phyloP scores from a whole-genome alignment of 2,888 invertebrate genomes.

The Machimus atricapillus region DNA sequence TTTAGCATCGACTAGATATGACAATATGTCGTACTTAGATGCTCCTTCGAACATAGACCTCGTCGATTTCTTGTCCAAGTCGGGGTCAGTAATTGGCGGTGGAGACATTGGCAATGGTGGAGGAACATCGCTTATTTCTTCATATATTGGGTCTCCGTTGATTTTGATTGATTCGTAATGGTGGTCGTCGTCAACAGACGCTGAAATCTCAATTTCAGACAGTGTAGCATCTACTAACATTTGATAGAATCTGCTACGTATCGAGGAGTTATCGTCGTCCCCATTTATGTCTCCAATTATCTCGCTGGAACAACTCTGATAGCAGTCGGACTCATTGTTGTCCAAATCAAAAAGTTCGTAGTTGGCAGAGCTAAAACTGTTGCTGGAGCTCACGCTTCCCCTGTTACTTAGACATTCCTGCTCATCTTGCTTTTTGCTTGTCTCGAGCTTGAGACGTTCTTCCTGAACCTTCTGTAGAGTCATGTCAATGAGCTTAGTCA shows the following conservation, averaged over 20 bases:
- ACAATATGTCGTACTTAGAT: slow-evolving; percentile 88
- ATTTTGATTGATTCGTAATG: slow-evolving; percentile 77
- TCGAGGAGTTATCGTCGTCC: slow-evolving; percentile 67
- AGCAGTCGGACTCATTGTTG: slow-evolving; percentile 72
- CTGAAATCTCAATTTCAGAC: slow-evolving; percentile 72
- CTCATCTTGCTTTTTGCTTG: slow-evolving; percentile 61
- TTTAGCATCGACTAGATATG: slow-evolving; percentile 87
- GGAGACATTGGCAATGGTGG: slow-evolving; percentile 81
- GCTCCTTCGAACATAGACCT: slow-evolving; percentile 79
- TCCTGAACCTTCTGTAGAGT: slow-evolving; percentile 60
- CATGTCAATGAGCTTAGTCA: slow-evolving; percentile 61
- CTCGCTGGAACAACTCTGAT: slow-evolving; percentile 74
- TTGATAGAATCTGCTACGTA: slow-evolving; percentile 76
- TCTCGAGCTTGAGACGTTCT: slow-evolving; percentile 55
- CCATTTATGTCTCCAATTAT: slow-evolving; percentile 63
- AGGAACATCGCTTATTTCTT: slow-evolving; percentile 77
- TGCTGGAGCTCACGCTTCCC: slow-evolving; percentile 65
- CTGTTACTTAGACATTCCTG: slow-evolving; percentile 65
- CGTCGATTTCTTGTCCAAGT: slow-evolving; percentile 75
- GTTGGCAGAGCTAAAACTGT: slow-evolving; percentile 72
- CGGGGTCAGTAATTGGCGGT: slow-evolving; percentile 72
- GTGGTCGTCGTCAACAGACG: slow-evolving; percentile 73
- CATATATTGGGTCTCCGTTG: slow-evolving; percentile 76
- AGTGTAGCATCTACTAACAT: slow-evolving; percentile 74
- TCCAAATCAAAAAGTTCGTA: slow-evolving; percentile 79